Percentiles rank a stretch among this genome's conserved stretches.
These are phyloP conservation scores for Lophotis ruficrista DNA, from an alignment of 2,113 vertebrate genomes.

Conservation along the genomic window DNA sequence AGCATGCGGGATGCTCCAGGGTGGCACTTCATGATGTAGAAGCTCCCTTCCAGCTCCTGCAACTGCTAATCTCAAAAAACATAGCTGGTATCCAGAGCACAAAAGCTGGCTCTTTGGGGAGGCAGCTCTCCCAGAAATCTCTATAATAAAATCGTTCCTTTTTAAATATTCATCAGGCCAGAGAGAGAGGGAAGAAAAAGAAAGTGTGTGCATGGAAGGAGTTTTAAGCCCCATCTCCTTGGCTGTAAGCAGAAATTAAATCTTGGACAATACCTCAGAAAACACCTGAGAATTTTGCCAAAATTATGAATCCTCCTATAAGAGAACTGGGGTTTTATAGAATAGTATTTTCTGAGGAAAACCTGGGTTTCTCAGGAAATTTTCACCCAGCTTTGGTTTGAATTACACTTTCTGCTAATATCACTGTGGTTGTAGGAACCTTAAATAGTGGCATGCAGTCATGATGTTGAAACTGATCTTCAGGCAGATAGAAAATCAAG, in stretches of 20 bases:
- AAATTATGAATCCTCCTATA: not conserved
- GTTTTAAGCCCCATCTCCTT: not conserved
- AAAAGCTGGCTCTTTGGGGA: not conserved
- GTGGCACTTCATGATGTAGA: not conserved
- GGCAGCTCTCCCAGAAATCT: not conserved
- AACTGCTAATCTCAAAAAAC: not conserved
- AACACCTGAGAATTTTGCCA: not conserved
- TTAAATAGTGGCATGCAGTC: not conserved
- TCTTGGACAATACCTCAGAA: not conserved
- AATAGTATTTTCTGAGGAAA: not conserved
- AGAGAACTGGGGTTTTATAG: not conserved
- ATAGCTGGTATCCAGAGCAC: not conserved
- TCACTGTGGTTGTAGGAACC: accelerated
- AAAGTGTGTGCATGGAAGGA: not conserved
- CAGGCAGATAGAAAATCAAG: not conserved
- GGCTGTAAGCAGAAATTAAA: not conserved
- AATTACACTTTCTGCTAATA: not conserved
- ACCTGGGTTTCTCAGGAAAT: accelerated
- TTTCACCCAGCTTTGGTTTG: not conserved
- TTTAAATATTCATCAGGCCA: not conserved
- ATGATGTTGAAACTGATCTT: not conserved
- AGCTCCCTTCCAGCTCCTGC: not conserved
- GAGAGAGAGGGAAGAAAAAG: not conserved
- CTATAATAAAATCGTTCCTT: not conserved
- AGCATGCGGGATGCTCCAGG: not conserved